Percentiles rank a stretch among this genome's conserved stretches.
Evolutionary conservation across 2,797 vertebrate species (phyloP).

Genomic region (Arnoldichthys spilopterus): DNA sequence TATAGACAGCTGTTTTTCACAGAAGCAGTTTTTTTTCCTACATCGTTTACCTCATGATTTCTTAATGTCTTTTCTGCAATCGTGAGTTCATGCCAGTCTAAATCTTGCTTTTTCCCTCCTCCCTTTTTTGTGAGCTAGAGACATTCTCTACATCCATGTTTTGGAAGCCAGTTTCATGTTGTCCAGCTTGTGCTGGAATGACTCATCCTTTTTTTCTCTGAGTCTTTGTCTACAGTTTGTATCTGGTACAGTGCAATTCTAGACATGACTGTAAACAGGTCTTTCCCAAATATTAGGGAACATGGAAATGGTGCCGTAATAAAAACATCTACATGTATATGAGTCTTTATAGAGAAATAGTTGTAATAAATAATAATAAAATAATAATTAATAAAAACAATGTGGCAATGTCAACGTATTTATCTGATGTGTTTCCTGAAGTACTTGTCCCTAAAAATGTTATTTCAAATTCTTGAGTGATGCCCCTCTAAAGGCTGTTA

Average conservation of each 20-base stretch:
- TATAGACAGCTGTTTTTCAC: slow-evolving; percentile 83
- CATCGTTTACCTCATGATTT: slow-evolving; percentile 50
- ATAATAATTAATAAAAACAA: no score
- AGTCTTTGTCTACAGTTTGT: slow-evolving; percentile 42
- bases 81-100: background rate
- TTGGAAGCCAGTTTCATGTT: slow-evolving; percentile 18
- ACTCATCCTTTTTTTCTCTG: slow-evolving; percentile 28
- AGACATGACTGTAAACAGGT: slow-evolving; percentile 52
- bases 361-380: background rate
- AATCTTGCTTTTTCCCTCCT: background rate
- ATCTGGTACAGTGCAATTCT: slow-evolving; percentile 57
- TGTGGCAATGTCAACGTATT: no score
- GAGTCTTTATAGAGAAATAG: background rate
- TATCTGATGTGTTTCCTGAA: no score
- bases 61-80: slow-evolving; percentile 35
- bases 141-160: slow-evolving; percentile 5
- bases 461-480: no score
- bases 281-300: slow-evolving; percentile 68
- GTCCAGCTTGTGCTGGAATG: slow-evolving; percentile 25
- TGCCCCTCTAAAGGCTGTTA: no score
- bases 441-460: no score
- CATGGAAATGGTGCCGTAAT: slow-evolving; percentile 58
- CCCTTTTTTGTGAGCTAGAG: background rate
- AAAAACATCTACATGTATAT: background rate
- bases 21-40: slow-evolving; percentile 62